These are phyloP conservation scores for Temnothorax nylanderi DNA, from an alignment of 1,140 invertebrate genomes.

Conservation along the genomic window DNA sequence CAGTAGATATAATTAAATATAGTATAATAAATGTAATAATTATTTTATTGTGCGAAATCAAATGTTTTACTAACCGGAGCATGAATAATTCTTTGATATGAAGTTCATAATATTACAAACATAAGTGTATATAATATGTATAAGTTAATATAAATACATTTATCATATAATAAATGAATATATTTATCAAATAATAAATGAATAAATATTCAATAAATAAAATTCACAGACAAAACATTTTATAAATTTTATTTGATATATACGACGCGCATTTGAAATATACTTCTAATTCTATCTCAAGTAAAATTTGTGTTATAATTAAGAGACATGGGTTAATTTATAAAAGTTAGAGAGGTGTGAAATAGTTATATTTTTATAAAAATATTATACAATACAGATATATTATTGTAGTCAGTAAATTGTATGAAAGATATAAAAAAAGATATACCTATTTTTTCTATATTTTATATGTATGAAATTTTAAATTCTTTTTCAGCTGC, in stretches of 20 bases:
- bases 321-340: not conserved
- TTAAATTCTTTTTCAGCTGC: not conserved
- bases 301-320: not conserved
- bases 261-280: not conserved
- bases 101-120: not conserved
- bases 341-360: not conserved
- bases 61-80: not conserved
- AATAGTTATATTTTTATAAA: not conserved
- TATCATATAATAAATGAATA: not conserved
- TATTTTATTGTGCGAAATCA: not conserved
- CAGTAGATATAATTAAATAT: not conserved
- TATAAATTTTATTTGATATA: not conserved
- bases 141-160: not conserved
- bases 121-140: too few relatives aligned
- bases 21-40: not conserved
- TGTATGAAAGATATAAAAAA: not conserved
- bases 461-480: not conserved
- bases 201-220: not conserved
- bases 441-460: not conserved
- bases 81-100: not conserved
- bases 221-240: not conserved
- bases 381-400: not conserved
- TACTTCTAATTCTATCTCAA: not conserved
- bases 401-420: not conserved
- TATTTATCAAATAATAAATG: not conserved